phyloP scores from a whole-genome alignment of 2,797 vertebrate genomes.

The Buceros bicornis region DNA sequence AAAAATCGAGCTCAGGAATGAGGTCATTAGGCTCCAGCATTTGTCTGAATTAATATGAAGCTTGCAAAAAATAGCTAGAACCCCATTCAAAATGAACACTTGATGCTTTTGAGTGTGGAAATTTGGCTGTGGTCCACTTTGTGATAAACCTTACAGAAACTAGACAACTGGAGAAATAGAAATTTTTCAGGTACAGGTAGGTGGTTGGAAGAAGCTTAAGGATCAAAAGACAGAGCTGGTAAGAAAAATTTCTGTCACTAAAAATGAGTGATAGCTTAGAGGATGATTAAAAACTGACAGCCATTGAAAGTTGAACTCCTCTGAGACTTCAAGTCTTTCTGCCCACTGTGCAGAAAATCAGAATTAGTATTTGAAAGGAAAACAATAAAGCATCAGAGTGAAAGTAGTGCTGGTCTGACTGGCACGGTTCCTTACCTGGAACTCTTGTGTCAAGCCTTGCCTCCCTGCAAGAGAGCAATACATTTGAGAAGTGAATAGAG shows the following conservation, averaged over 20 bases:
- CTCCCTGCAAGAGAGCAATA: background rate
- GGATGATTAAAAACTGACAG: background rate
- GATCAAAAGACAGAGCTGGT: background rate
- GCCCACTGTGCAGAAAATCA: background rate
- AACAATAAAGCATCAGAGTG: background rate
- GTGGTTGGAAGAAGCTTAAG: background rate
- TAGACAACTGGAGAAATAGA: background rate
- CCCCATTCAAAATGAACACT: background rate
- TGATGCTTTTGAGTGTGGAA: background rate
- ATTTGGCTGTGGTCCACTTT: background rate
- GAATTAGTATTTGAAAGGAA: background rate
- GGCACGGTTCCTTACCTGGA: background rate
- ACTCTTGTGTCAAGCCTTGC: background rate
- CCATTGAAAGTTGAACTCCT: background rate
- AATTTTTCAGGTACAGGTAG: background rate
- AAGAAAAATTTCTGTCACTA: background rate
- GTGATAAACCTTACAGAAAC: background rate
- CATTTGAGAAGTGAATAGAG: background rate
- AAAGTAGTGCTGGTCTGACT: background rate
- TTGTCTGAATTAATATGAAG: background rate
- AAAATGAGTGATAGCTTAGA: background rate
- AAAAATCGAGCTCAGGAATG: background rate
- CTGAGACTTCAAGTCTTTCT: background rate
- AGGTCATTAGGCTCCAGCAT: background rate
- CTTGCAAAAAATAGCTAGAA: background rate